These are phyloP conservation scores for Trichopria drosophilae DNA, from an alignment of 2,888 invertebrate genomes.

Conservation along the genomic window DNA sequence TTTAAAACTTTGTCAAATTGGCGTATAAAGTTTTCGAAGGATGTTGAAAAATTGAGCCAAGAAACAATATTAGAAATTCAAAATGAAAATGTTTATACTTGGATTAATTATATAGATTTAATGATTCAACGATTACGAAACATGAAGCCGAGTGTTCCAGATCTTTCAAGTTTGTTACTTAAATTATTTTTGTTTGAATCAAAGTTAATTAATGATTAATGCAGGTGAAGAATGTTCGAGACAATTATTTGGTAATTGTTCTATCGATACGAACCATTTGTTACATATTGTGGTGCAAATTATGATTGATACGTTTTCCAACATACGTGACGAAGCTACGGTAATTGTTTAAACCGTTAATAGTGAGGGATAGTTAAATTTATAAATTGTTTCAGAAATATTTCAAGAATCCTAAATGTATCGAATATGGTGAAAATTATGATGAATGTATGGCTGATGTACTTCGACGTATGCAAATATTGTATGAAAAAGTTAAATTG, in stretches of 20 bases:
- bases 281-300: conserved; percentile 9
- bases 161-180: neutral
- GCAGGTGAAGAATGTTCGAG: no score
- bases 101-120: neutral
- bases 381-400: no score
- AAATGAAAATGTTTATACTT: conserved; percentile 1
- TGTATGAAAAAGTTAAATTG: no score
- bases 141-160: conserved; percentile 21
- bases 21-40: neutral
- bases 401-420: no score
- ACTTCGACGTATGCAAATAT: no score
- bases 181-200: neutral
- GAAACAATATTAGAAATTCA: neutral
- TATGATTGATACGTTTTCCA: conserved; percentile 16
- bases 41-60: conserved; percentile 2
- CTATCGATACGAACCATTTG: no score
- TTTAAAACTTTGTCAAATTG: conserved; percentile 4
- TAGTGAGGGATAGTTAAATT: no score
- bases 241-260: no score
- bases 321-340: conserved; percentile 13
- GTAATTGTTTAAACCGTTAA: no score
- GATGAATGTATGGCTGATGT: no score
- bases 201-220: no score
- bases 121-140: conserved; percentile 8
- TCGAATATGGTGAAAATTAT: no score